phyloP scores from a whole-genome alignment of 2,888 invertebrate genomes.

The Physocephala rufipes region DNA sequence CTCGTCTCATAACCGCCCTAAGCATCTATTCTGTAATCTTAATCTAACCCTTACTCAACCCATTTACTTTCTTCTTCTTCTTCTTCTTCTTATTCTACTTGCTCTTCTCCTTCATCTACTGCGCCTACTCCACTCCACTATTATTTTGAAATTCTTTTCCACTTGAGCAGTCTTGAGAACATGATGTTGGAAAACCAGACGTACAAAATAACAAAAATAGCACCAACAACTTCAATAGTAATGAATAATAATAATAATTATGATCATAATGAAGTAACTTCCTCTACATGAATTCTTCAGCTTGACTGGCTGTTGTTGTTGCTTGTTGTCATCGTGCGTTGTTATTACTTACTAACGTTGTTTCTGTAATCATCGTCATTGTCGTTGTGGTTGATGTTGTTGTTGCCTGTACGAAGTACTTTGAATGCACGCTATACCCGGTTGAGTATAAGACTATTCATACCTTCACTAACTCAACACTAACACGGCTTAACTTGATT shows the following conservation, averaged over 20 bases:
- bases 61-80: no score
- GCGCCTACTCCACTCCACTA: no score
- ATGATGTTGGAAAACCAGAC: neutral
- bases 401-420: neutral
- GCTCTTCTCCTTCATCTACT: no score
- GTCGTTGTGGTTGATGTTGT: constrained; percentile 16
- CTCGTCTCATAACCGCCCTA: no score
- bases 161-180: no score
- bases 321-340: constrained; percentile 2
- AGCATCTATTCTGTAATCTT: no score
- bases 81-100: no score
- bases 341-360: constrained; percentile 4
- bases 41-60: no score
- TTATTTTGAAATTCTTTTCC: no score
- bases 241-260: neutral
- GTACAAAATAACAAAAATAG: constrained; percentile 8
- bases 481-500: constrained; percentile 16
- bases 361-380: neutral
- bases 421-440: constrained; percentile 18
- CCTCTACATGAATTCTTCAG: neutral
- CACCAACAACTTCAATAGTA: neutral
- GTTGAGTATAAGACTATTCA: constrained; percentile 9
- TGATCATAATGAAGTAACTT: neutral
- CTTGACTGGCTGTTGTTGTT: neutral
- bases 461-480: constrained; percentile 13